A percentile compares a stretch with the other conserved stretches of the same genome.
phyloP scores from a whole-genome alignment of 2,797 vertebrate genomes.

The Sebastes baramenuke region DNA sequence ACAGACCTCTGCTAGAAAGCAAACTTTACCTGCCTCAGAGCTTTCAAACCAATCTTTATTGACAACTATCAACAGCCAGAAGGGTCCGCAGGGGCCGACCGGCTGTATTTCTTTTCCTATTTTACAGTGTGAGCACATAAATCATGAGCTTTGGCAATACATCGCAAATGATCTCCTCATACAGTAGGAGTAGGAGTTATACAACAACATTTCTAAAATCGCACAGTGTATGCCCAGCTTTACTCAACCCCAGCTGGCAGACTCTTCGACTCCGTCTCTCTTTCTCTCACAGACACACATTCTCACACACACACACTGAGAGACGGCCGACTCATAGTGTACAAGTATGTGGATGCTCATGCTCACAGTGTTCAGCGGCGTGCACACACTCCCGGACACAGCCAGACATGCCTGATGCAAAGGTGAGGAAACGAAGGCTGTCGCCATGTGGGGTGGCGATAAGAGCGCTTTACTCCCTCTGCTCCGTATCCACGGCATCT shows the following conservation, averaged over 20 bases:
- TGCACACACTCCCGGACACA: slow-evolving; percentile 11
- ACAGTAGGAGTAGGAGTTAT: neutral
- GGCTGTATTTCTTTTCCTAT: neutral
- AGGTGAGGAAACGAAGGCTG: slow-evolving; percentile 61
- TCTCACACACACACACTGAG: neutral
- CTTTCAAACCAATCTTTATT: neutral
- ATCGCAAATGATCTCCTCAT: too few species aligned
- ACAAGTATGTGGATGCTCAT: neutral
- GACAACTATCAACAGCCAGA: too few species aligned
- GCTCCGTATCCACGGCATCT: slow-evolving; percentile 66
- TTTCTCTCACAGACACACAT: neutral
- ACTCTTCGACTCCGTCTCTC: neutral
- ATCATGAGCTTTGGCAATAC: too few species aligned
- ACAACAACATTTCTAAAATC: neutral
- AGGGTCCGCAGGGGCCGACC: neutral
- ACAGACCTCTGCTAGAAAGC: too few species aligned
- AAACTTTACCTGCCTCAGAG: too few species aligned
- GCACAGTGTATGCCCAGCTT: neutral
- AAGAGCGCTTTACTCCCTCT: slow-evolving; percentile 41
- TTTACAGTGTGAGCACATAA: neutral
- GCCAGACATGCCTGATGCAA: slow-evolving; percentile 58
- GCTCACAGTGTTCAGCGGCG: neutral
- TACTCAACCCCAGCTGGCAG: neutral
- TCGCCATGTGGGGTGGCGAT: slow-evolving; percentile 33
- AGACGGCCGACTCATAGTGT: neutral